Evolutionary conservation across 2,113 vertebrate genomes (phyloP), one percentile per base, ranked within the genome.

Genomic region (Entelurus aequoreus): DNA sequence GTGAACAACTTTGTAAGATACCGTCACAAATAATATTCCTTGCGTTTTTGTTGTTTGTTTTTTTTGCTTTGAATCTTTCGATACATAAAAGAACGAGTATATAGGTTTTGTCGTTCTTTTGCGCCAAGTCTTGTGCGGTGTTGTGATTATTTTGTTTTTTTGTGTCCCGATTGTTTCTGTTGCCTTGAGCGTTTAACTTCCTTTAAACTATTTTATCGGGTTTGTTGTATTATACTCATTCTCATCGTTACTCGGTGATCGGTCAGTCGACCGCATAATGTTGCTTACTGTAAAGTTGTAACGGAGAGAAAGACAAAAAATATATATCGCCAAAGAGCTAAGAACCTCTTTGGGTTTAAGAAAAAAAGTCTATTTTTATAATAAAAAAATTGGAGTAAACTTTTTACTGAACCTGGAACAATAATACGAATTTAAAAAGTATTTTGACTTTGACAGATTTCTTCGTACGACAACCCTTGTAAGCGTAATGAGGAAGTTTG

Each of bases 391-490:
- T 97, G 94, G 94, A 93, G 96, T 90, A 96, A 95, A 95, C 94
- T 98, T 98, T 98, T 97, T 98, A 98, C 95, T 93, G 94, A 93
- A 95, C 93, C 94, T 96, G 94, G 93, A 95, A 94, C 93, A 97
- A 42, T 19, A 10, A n/a, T 10, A 8, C 35, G 4, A 11, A 36
- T n/a, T 4, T 11, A 16, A 19, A 37, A 97, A 88, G 94, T 98
- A 98, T 98, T 98, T 98, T 98, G 94, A 97, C 94, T 98, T 96
- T 96, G 94, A 94, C 90, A 98, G 95, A 95, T 95, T 93, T 95
- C 94, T 98, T 96, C 94, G 87, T 98, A 94, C 92, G 92, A 96
- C 93, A 96, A 92, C 95, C 95, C 95, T 96, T 98, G 96, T 94
- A 90, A 94, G 94, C 93, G 93, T 97, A 95, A 92, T 92, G 94